Conservation (phyloP, 2,797 vertebrate genomes). For the Steatocranus sp. region DNA sequence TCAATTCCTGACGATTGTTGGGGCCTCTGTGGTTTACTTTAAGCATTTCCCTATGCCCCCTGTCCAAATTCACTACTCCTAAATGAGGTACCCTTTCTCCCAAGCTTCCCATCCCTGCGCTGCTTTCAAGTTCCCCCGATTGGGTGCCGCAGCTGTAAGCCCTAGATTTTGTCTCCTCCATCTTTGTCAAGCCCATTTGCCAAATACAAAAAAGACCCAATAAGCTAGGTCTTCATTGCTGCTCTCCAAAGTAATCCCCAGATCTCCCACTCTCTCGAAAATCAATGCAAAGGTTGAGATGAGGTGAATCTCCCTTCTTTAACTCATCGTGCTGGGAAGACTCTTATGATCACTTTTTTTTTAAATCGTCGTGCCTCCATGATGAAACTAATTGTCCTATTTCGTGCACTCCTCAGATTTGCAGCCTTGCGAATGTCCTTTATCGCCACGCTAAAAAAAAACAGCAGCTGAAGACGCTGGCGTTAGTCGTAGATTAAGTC, state of each 20-base stretch:
- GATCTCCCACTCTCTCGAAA: slow-evolving; percentile 71
- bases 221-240: slow-evolving; percentile 77
- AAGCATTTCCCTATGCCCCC: slow-evolving; percentile 69
- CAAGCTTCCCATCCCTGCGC: slow-evolving; percentile 66
- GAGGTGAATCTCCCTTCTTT: slow-evolving; percentile 75
- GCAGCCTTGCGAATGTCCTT: slow-evolving; percentile 43
- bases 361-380: background rate
- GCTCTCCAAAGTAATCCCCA: slow-evolving; percentile 76
- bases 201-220: slow-evolving; percentile 79
- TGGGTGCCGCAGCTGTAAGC: slow-evolving; percentile 72
- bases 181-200: slow-evolving; percentile 80
- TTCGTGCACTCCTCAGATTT: slow-evolving; percentile 26
- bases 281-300: slow-evolving; percentile 79
- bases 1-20: slow-evolving; percentile 78
- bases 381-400: slow-evolving; percentile 76
- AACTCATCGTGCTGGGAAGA: slow-evolving; percentile 70
- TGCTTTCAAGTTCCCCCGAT: slow-evolving; percentile 77
- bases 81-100: slow-evolving; percentile 74
- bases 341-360: slow-evolving; percentile 50
- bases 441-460: slow-evolving; percentile 13
- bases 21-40: slow-evolving; percentile 72
- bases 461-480: background rate
- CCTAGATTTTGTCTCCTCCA: slow-evolving; percentile 81
- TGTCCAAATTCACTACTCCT: slow-evolving; percentile 68
- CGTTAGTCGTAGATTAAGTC: background rate